phyloP scores from a whole-genome alignment of 2,113 vertebrate genomes.

The Choloepus hoffmanni region DNA sequence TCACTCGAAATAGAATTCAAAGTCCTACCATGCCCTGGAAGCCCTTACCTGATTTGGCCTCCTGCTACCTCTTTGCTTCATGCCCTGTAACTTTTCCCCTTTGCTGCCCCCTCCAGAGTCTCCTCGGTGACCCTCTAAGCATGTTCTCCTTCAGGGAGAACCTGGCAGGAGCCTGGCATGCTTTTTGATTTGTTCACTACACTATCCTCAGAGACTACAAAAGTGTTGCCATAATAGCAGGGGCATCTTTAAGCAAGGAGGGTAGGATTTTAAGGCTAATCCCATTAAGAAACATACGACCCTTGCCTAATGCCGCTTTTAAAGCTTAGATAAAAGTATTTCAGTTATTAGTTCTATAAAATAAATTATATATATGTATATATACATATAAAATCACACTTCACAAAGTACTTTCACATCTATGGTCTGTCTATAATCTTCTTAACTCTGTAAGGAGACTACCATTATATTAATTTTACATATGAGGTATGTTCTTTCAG shows the following conservation, averaged over 20 bases:
- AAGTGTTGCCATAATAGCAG: neutral
- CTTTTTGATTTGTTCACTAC: fast-evolving
- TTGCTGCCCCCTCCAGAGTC: fast-evolving
- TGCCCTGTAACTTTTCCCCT: fast-evolving
- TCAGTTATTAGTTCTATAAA: fast-evolving
- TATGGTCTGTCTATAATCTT: fast-evolving
- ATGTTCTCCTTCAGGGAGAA: neutral
- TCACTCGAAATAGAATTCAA: neutral
- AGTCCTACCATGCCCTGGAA: neutral
- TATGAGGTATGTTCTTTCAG: fast-evolving
- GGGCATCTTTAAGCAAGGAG: neutral
- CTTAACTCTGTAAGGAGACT: neutral
- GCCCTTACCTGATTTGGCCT: neutral
- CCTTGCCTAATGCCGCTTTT: fast-evolving
- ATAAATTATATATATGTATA: fast-evolving
- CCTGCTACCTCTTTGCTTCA: neutral
- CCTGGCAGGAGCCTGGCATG: neutral
- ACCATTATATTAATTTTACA: too few relatives aligned
- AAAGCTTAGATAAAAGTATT: neutral
- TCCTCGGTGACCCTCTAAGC: neutral
- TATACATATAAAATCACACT: fast-evolving
- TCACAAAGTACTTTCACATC: neutral
- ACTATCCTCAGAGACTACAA: neutral
- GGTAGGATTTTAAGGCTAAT: neutral
- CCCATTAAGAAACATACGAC: fast-evolving